These are phyloP conservation scores for Panonychus citri DNA, from an alignment of 1,140 invertebrate genomes.

Conservation along the genomic window DNA sequence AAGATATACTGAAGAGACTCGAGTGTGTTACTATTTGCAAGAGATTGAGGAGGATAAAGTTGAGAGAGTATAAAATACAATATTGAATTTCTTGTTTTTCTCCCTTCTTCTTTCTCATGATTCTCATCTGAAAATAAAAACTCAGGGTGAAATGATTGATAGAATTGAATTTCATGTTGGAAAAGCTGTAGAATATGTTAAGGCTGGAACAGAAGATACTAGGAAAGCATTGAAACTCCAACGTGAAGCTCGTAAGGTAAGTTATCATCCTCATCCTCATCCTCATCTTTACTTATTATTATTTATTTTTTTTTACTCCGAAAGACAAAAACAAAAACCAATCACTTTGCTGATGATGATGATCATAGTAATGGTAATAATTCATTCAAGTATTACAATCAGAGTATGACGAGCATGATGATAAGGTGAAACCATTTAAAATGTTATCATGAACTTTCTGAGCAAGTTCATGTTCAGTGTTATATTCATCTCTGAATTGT, in stretches of 20 bases:
- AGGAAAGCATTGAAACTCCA: conserved; percentile 99
- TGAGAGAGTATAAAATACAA: too few species aligned
- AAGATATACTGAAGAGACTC: too few species aligned
- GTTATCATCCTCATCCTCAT: background rate
- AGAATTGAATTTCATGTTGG: conserved; percentile 99
- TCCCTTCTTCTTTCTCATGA: background rate
- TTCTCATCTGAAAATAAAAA: background rate
- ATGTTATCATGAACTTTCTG: too few species aligned
- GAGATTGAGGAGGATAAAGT: too few species aligned
- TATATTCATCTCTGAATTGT: too few species aligned
- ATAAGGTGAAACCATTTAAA: background rate
- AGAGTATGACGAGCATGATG: background rate
- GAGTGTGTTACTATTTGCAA: too few species aligned
- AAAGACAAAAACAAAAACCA: background rate
- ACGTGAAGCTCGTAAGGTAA: conserved; percentile 62
- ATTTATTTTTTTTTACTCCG: background rate
- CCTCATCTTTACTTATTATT: background rate
- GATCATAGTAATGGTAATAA: background rate
- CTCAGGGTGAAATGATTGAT: conserved; percentile 94
- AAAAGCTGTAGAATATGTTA: conserved; percentile 96
- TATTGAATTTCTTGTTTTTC: too few species aligned
- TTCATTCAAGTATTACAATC: background rate
- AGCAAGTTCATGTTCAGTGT: too few species aligned
- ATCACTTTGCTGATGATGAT: background rate
- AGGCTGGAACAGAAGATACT: conserved; percentile 95